Evolutionary conservation across 2,113 vertebrate species (phyloP), one percentile per base, ranked within the genome.

Genomic region (Paramisgurnus dabryanus): DNA sequence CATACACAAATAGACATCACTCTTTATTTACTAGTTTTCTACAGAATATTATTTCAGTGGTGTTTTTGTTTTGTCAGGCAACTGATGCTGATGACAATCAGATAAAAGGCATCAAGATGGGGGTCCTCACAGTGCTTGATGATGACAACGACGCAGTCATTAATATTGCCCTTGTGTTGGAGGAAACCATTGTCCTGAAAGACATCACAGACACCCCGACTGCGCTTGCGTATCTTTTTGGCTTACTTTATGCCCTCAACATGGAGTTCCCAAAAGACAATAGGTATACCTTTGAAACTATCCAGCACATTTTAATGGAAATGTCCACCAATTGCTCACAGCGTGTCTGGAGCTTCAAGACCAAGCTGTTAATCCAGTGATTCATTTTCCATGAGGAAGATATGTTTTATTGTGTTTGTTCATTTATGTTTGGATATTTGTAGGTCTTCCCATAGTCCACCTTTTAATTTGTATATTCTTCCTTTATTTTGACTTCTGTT

Each of bases 311-410:
- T 61, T 63, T 76, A 17, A 64, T 76, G 53, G 53, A 75, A 61
- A 57, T 75, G 49, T 75, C 72, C 72, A 63, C 72, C 53, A 75
- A 57, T 58, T 61, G 39, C 55, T 58, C 57, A 63, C 72, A 75
- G 53, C 72, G 41, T 58, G 55, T 75, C 55, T 34, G 58, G 72
- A 75, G 72, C 55, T 75, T 75, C 39, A 75, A 75, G 57, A 75
- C 72, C 55, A 75, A 75, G 57, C 72, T 75, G 50, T 75, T 75
- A 69, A 69, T 49, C 67, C 67, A 69, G 43, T 61, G 58, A 61
- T 61, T 61, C 18, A 61, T 61, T 61, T 61, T 61, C 8, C 18
- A 61, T 47, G 45, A 0, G 45, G 45, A 47, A 47, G 45, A 61
- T 61, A 27, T 61, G 27, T 34, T 34, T 34, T 2, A 61, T 61